phyloP scores from a whole-genome alignment of 2,113 vertebrate species.

The Nettapus auritus region DNA sequence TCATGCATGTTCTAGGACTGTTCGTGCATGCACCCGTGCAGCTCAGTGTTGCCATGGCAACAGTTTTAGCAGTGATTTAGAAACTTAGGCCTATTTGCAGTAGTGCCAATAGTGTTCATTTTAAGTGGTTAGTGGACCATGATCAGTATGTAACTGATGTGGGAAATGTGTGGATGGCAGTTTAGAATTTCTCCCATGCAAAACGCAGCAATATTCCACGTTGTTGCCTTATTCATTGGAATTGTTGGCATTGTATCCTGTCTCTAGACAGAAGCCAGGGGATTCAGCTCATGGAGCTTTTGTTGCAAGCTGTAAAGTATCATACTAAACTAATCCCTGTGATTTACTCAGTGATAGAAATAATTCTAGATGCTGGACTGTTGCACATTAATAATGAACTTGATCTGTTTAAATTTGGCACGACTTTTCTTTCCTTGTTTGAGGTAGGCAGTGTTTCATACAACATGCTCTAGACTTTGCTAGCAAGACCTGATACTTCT shows the following conservation, averaged over 20 bases:
- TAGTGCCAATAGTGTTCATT: neutral
- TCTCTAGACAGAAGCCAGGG: neutral
- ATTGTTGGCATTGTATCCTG: neutral
- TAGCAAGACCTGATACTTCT: accelerated
- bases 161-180: neutral
- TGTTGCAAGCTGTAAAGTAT: neutral
- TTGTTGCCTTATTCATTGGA: neutral
- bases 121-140: no score
- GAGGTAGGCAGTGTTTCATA: neutral
- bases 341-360: neutral
- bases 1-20: neutral
- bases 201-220: neutral
- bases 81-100: neutral
- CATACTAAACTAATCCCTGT: accelerated
- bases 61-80: neutral
- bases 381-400: neutral
- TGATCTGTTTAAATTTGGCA: neutral
- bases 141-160: neutral
- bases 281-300: neutral
- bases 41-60: neutral
- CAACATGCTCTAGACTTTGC: neutral
- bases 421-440: accelerated
- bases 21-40: neutral
- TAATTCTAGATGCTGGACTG: neutral
- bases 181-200: neutral